Conservation (phyloP, 2,113 vertebrate species). For the Phasianus colchicus region DNA sequence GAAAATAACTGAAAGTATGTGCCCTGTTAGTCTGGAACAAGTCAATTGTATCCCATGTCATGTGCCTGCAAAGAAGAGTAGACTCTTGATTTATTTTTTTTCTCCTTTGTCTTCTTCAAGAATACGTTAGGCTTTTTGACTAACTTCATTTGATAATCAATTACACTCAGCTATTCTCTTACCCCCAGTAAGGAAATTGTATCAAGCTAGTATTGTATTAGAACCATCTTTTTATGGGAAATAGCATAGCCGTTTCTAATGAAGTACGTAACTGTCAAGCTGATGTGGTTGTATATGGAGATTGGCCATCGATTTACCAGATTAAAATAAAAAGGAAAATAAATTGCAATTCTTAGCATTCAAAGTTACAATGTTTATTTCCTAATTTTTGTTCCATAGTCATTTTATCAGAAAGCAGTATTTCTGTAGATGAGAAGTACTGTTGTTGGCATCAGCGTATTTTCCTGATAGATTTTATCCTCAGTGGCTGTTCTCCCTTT, state of each 20-base stretch:
- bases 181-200: background rate
- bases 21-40: background rate
- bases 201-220: background rate
- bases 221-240: background rate
- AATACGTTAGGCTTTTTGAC: background rate
- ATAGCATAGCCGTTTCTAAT: background rate
- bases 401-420: background rate
- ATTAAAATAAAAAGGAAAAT: background rate
- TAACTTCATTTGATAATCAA: background rate
- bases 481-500: background rate
- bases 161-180: background rate
- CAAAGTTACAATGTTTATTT: background rate
- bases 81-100: background rate
- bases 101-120: background rate
- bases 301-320: background rate
- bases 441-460: background rate
- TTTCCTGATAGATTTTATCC: background rate
- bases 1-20: background rate
- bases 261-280: background rate
- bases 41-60: background rate
- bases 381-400: background rate
- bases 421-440: background rate
- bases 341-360: background rate
- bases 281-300: background rate
- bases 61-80: background rate